Evolutionary conservation across 2,888 invertebrate genomes (phyloP), one percentile per base, ranked within the genome.

Genomic region (Hesperia comma): DNA sequence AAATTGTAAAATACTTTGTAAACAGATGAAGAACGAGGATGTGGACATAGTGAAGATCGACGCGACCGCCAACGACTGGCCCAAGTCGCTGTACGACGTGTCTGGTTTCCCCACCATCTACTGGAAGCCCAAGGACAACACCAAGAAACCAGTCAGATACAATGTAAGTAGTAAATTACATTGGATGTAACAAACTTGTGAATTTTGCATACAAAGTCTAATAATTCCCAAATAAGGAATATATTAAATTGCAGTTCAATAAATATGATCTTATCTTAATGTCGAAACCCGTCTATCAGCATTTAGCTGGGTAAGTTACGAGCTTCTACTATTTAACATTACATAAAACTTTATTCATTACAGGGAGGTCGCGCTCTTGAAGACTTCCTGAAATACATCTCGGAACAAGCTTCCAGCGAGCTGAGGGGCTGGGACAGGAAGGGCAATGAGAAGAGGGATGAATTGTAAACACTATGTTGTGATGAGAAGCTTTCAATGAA

Each of bases 1-100:
- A 26, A 26, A 26, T 26, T 26, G 2, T 26, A 4, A 26, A 26
- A 4, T 26, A 26, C 26, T 37, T 21, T 32, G 5, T 69, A 81
- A 80, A 70, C 88, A 96, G 95, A 84, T 99, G 83, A 95, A 95
- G 77, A 93, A 95, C 74, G 99, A 99, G 91, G 95, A 96, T 37
- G 95, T 99, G 2, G 96, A 95, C 72, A 98, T 99, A 78, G 97
- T 99, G 1, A 99, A 99, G 89, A 97, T 99, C 94, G 99, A 99
- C 88, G 99, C 99, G 14, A 99, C 99, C 12, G 98, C 98, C 73
- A 99, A 99, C 86, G 99, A 99, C 94, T 99, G 99, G 77, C 98
- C 99, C 72, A 93, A 96, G 72, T 90, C 94, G 8, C 86, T 87
- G 74, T 99, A 95, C 87, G 97, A 99, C 80, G 99, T 99, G 10